A percentile compares a stretch with the other conserved stretches of the same genome.
phyloP scores from a whole-genome alignment of 2,113 vertebrate species.

The Oreochromis aureus region DNA sequence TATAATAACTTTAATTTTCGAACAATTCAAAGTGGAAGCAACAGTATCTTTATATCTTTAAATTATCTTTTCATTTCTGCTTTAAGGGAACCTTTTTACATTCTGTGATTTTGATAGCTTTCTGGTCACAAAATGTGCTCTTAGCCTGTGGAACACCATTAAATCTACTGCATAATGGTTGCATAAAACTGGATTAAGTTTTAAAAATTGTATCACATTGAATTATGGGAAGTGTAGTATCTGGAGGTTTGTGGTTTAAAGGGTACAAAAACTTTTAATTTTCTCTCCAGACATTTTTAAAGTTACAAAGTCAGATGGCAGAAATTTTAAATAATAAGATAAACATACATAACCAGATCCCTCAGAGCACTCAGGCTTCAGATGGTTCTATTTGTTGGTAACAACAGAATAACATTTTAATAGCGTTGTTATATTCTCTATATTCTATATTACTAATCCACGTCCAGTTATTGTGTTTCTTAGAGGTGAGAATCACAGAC shows the following conservation, averaged over 20 bases:
- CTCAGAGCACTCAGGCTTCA: neutral
- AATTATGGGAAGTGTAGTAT: neutral
- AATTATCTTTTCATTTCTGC: neutral
- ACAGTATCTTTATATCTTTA: neutral
- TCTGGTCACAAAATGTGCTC: neutral
- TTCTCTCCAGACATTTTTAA: neutral
- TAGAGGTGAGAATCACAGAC: neutral
- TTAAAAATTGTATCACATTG: neutral
- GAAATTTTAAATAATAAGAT: neutral
- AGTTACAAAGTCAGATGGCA: neutral
- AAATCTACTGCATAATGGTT: neutral
- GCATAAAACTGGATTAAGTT: neutral
- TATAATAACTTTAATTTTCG: accelerated
- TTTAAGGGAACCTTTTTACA: neutral
- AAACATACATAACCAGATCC: neutral
- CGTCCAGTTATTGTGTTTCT: neutral
- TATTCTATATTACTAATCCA: neutral
- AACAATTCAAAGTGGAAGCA: neutral
- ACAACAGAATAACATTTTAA: neutral
- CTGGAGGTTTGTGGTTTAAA: neutral
- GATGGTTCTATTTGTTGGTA: neutral
- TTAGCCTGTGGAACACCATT: neutral
- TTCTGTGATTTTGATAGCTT: neutral
- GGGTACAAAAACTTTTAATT: neutral
- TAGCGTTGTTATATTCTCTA: neutral